phyloP scores from a whole-genome alignment of 53 echinoderm and acorn worm species.

The Pentamera pediparva region DNA sequence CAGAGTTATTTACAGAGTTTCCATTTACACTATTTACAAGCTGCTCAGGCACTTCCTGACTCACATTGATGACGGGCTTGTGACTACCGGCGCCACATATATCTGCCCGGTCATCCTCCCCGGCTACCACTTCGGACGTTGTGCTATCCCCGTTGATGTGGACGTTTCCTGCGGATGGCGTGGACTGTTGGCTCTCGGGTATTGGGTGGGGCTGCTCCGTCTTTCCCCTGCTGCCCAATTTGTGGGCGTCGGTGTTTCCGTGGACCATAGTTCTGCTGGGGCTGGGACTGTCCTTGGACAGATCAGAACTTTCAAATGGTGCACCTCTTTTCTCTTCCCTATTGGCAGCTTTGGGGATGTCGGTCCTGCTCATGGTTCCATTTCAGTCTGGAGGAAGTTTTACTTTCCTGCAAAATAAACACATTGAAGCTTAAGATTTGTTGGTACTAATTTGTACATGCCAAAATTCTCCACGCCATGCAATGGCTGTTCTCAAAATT shows the following conservation, averaged over 20 bases:
- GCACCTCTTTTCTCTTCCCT: slow-evolving; percentile 31
- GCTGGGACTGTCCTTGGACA: slow-evolving; percentile 4
- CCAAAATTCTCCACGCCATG: too few relatives aligned
- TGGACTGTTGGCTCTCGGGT: slow-evolving; percentile 15
- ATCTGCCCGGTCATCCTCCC: slow-evolving; percentile 9
- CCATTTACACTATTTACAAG: slow-evolving; percentile 27
- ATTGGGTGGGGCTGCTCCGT: slow-evolving; percentile 10
- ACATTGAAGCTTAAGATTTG: neutral
- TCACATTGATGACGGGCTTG: slow-evolving; percentile 24
- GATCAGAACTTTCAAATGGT: slow-evolving; percentile 11
- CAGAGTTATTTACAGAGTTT: slow-evolving; percentile 23
- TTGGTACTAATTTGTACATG: too few relatives aligned
- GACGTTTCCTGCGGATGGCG: slow-evolving; percentile 21
- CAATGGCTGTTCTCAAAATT: too few relatives aligned
- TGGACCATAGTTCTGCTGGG: slow-evolving; percentile 25
- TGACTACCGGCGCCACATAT: slow-evolving; percentile 25
- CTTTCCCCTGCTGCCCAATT: slow-evolving; percentile 33
- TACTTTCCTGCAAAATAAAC: slow-evolving; percentile 13
- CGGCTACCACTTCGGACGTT: slow-evolving; percentile 10
- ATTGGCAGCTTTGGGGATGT: slow-evolving; percentile 15
- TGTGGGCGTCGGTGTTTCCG: slow-evolving; percentile 33
- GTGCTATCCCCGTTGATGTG: slow-evolving; percentile 21
- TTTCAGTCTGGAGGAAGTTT: slow-evolving; percentile 7
- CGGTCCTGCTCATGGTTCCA: slow-evolving; percentile 36
- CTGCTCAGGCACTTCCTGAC: slow-evolving; percentile 12